A percentile compares a stretch with the other conserved stretches of the same genome.
phyloP scores from a whole-genome alignment of 2,797 vertebrate species.

The Sus cebifrons region DNA sequence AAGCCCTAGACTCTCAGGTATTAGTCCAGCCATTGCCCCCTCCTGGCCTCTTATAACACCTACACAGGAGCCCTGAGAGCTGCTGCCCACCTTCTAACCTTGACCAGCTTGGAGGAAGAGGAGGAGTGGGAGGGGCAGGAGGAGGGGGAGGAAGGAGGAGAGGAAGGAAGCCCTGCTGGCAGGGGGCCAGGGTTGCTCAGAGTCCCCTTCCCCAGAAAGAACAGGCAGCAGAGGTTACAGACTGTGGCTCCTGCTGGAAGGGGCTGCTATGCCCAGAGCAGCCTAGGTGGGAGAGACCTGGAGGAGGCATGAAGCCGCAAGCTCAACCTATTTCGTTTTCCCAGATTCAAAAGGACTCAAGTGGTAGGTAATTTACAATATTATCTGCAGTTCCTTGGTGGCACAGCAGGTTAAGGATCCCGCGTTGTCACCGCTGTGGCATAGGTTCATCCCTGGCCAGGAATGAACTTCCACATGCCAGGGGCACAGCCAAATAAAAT shows the following conservation, averaged over 20 bases:
- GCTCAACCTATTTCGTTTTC: neutral
- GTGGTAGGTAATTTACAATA: neutral
- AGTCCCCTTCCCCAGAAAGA: neutral
- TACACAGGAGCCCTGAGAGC: accelerated
- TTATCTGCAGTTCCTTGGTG: neutral
- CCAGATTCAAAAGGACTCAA: neutral
- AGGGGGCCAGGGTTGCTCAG: neutral
- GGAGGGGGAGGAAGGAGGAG: neutral
- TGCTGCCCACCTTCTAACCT: neutral
- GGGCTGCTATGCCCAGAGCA: neutral
- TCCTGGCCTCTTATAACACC: neutral
- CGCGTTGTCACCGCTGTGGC: no score
- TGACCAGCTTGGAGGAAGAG: neutral
- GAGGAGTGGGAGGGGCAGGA: neutral
- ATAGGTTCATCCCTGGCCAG: no score
- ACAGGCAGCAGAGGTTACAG: neutral
- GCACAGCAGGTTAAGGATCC: no score
- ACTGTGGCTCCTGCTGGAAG: neutral
- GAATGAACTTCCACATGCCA: no score
- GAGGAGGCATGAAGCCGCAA: neutral
- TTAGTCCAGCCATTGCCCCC: neutral
- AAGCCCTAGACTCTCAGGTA: no score
- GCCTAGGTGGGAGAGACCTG: neutral
- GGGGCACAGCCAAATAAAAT: neutral
- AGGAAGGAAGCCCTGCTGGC: accelerated